phyloP scores from a whole-genome alignment of 1,140 invertebrate genomes.

The Lucilia sericata region DNA sequence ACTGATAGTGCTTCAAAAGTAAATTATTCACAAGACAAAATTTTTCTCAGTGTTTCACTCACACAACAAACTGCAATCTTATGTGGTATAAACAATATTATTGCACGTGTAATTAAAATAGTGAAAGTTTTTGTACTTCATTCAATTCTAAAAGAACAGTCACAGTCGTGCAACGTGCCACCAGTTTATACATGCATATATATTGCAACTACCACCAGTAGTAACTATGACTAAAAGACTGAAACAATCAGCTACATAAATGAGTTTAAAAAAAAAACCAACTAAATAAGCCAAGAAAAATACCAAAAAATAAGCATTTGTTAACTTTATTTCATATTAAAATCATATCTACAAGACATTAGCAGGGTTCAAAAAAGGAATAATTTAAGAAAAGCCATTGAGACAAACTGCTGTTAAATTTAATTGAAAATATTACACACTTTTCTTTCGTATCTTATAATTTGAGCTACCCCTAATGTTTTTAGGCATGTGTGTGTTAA shows the following conservation, averaged over 20 bases:
- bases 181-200: background rate
- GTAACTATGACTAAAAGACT: background rate
- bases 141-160: background rate
- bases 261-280: background rate
- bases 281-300: background rate
- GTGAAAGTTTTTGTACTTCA: background rate
- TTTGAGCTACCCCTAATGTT: too few species aligned
- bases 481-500: background rate
- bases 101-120: constrained; percentile 27
- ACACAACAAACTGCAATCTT: background rate
- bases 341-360: too few species aligned
- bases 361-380: too few species aligned
- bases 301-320: too few species aligned
- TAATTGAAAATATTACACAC: too few species aligned
- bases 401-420: too few species aligned
- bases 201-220: background rate
- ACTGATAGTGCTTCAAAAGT: too few species aligned
- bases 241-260: too few species aligned
- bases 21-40: too few species aligned
- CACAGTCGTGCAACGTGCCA: background rate
- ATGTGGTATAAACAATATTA: background rate
- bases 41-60: background rate
- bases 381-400: too few species aligned
- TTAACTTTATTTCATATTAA: too few species aligned
- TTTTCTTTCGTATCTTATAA: too few species aligned